These are phyloP conservation scores for Nasonovia ribisnigri DNA, from an alignment of 2,888 invertebrate genomes.

Conservation along the genomic window DNA sequence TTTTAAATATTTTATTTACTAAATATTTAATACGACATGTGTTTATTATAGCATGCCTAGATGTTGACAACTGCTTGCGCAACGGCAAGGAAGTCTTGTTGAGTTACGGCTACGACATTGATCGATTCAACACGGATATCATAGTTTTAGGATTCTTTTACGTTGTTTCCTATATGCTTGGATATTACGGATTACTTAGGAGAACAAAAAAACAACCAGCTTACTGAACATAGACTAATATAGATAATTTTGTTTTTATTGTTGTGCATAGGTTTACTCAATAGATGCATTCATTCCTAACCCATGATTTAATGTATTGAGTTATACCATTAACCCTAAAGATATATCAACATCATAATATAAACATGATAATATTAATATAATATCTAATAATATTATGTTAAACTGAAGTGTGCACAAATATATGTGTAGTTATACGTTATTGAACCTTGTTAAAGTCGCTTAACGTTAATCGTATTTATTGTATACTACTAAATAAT, in stretches of 20 bases:
- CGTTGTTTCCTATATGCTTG: neutral
- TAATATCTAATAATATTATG: neutral
- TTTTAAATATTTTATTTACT: neutral
- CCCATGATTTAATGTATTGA: neutral
- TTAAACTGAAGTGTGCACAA: neutral
- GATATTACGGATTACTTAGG: conserved; percentile 45
- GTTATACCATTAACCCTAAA: neutral
- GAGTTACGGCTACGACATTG: conserved; percentile 42
- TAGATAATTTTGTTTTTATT: neutral
- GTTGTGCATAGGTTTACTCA: neutral
- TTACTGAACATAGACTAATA: conserved; percentile 9
- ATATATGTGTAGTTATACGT: too few species aligned
- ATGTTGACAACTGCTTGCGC: conserved; percentile 33
- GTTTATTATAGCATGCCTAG: conserved; percentile 12
- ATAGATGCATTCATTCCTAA: neutral
- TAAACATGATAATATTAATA: too few species aligned
- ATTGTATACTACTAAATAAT: neutral
- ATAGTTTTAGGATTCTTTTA: conserved; percentile 11
- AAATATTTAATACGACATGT: neutral
- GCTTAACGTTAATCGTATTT: neutral
- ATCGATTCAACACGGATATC: conserved; percentile 31
- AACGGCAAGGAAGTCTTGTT: conserved; percentile 54
- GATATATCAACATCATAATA: neutral
- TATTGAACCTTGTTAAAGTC: neutral
- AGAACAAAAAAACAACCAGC: conserved; percentile 54